Conservation (phyloP, 1,140 invertebrate species). For the Samia ricini region DNA sequence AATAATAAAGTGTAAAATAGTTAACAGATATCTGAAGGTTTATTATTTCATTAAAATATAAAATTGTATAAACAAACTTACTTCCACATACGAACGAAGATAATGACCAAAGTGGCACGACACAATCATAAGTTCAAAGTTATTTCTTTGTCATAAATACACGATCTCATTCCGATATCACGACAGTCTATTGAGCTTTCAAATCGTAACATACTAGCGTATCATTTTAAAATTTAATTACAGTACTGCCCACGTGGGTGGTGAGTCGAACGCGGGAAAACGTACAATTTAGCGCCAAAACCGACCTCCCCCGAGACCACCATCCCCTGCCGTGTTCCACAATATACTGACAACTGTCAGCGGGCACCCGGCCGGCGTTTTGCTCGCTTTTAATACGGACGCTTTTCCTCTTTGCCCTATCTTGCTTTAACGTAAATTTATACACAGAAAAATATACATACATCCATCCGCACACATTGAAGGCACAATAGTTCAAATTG, state of each 20-base stretch:
- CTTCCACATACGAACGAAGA: constrained; percentile 52
- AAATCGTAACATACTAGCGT: constrained; percentile 24
- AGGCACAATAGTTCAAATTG: constrained; percentile 41
- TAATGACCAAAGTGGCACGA: constrained; percentile 36
- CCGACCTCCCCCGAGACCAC: constrained; percentile 41
- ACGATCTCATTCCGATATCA: constrained; percentile 33
- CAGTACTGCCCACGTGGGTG: constrained; percentile 40
- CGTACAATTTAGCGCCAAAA: constrained; percentile 51
- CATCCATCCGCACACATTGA: constrained; percentile 46
- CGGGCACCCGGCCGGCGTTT: constrained; percentile 47
- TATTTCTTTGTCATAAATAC: constrained; percentile 33
- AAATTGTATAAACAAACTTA: constrained; percentile 38
- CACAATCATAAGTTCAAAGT: constrained; percentile 62
- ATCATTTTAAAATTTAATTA: constrained; percentile 18
- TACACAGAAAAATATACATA: constrained; percentile 45
- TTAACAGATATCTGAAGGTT: too few relatives aligned
- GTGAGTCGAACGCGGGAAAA: constrained; percentile 57
- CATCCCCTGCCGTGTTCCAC: constrained; percentile 55
- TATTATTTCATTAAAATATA: too few relatives aligned
- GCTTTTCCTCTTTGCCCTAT: constrained; percentile 67
- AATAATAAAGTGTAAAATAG: too few relatives aligned
- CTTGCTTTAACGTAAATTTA: constrained; percentile 66
- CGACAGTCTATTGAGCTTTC: constrained; percentile 16
- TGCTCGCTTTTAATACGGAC: constrained; percentile 54
- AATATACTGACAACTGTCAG: constrained; percentile 64